These are phyloP conservation scores for Cyanoliseus patagonus DNA, from an alignment of 2,113 vertebrate genomes.

Conservation along the genomic window DNA sequence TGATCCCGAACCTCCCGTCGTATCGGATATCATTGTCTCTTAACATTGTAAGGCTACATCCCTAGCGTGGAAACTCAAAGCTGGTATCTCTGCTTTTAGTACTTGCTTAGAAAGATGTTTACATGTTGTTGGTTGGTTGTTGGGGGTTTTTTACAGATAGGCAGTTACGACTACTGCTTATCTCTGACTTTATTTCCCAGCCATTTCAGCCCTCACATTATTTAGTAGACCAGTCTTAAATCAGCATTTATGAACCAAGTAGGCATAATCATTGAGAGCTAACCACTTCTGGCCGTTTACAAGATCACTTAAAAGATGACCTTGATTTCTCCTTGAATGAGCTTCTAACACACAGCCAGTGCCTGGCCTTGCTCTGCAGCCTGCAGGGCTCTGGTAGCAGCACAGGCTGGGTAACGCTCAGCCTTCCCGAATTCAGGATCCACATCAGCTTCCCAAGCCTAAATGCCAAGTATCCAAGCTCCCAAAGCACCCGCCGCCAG, in stretches of 20 bases:
- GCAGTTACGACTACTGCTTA: background rate
- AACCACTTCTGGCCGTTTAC: background rate
- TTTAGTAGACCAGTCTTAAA: background rate
- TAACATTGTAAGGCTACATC: background rate
- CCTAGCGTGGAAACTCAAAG: background rate
- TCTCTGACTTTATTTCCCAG: constrained; percentile 9
- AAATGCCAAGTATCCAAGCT: background rate
- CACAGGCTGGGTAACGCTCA: background rate
- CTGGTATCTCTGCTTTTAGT: background rate
- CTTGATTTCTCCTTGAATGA: background rate
- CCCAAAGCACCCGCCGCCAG: background rate
- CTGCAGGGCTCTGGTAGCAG: background rate
- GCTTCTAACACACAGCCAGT: background rate
- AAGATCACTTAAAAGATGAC: background rate
- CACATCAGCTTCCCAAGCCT: background rate
- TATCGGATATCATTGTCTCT: background rate
- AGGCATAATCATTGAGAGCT: background rate
- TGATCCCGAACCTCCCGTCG: background rate
- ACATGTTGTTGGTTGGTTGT: background rate
- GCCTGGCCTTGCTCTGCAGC: background rate
- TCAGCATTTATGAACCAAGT: background rate
- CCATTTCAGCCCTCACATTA: background rate
- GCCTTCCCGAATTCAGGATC: background rate
- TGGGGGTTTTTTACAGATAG: background rate
- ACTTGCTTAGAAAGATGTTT: background rate